phyloP scores from a whole-genome alignment of 2,113 vertebrate genomes.

The Anarhynchus alexandrinus region DNA sequence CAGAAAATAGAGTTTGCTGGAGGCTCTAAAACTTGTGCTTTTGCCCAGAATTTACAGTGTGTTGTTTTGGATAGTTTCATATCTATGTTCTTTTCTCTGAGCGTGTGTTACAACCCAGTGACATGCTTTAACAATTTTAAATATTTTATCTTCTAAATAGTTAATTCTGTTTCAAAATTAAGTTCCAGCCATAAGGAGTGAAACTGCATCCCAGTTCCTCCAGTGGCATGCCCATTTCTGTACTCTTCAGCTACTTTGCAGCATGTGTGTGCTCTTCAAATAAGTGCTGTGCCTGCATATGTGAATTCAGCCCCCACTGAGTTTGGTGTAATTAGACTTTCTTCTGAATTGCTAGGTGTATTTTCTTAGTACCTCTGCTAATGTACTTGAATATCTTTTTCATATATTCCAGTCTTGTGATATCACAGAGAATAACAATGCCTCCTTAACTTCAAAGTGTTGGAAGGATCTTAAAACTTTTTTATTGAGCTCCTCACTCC shows the following conservation, averaged over 20 bases:
- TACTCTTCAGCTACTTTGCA: background rate
- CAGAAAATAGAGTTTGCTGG: background rate
- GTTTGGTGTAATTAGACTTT: too few species aligned
- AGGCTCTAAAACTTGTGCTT: background rate
- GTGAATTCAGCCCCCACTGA: background rate
- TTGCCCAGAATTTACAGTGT: background rate
- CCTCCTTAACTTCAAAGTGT: background rate
- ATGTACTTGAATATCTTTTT: background rate
- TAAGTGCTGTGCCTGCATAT: background rate
- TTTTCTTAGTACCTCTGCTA: background rate
- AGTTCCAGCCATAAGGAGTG: background rate
- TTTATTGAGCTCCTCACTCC: background rate
- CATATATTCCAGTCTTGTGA: background rate
- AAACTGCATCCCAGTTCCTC: background rate
- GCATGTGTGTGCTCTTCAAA: background rate
- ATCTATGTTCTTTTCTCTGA: background rate
- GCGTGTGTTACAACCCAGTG: fast-evolving
- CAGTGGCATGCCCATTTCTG: background rate
- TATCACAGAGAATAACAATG: background rate
- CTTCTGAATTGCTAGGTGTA: background rate
- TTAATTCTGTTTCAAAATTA: background rate
- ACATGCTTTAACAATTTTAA: background rate
- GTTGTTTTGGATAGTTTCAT: background rate
- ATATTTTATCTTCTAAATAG: background rate
- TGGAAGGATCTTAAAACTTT: background rate